These are phyloP conservation scores for Ptycholaimellus sp. DNA, from an alignment of 2,888 invertebrate genomes.

Conservation along the genomic window DNA sequence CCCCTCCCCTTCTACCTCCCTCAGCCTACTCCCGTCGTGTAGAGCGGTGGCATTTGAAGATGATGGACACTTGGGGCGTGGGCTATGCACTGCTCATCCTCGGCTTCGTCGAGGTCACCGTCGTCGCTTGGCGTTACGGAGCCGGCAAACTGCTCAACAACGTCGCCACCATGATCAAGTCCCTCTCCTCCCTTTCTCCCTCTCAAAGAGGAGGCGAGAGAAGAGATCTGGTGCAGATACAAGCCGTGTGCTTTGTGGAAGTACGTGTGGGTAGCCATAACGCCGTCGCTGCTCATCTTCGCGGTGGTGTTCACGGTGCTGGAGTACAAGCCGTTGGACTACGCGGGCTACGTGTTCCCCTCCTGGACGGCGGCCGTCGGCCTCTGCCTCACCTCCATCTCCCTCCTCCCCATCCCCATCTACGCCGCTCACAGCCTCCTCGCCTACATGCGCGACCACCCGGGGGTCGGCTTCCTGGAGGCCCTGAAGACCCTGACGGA, in stretches of 20 bases:
- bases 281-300: slow-evolving; percentile 22
- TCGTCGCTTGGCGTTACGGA: slow-evolving; percentile 7
- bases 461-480: background rate
- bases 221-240: too few relatives aligned
- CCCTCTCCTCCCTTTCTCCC: too few relatives aligned
- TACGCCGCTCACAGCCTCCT: slow-evolving; percentile 17
- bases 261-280: slow-evolving; percentile 21
- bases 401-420: slow-evolving; percentile 21
- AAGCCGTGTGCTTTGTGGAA: slow-evolving; percentile 20
- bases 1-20: too few relatives aligned
- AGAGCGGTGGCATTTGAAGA: too few relatives aligned
- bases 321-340: slow-evolving; percentile 21
- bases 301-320: slow-evolving; percentile 21
- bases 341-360: slow-evolving; percentile 19
- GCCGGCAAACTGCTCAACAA: slow-evolving; percentile 11
- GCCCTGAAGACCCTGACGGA: background rate
- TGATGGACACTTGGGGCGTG: slow-evolving; percentile 8
- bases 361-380: slow-evolving; percentile 23
- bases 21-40: too few relatives aligned
- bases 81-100: slow-evolving; percentile 8
- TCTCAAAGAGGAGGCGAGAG: too few relatives aligned
- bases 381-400: slow-evolving; percentile 17
- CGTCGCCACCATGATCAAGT: background rate
- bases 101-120: slow-evolving; percentile 7
- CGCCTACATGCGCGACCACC: background rate